Percentiles rank a stretch among this genome's conserved stretches.
Evolutionary conservation across 2,113 vertebrate genomes (phyloP).

Genomic region (Cranoglanis bouderius): DNA sequence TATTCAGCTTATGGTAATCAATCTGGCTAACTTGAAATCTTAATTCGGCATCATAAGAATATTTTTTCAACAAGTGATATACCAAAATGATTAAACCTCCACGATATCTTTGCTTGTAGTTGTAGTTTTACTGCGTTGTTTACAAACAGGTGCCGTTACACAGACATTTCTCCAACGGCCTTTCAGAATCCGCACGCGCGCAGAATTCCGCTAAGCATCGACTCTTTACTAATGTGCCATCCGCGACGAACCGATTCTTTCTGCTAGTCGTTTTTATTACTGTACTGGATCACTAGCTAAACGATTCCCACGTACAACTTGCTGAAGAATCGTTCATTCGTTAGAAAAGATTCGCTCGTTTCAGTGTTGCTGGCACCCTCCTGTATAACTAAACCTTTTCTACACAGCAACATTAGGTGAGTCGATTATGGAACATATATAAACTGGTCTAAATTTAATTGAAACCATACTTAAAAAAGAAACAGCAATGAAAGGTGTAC

Average conservation of each 20-base stretch:
- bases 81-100: neutral
- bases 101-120: neutral
- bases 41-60: neutral
- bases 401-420: neutral
- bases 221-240: neutral
- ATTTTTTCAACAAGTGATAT: neutral
- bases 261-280: neutral
- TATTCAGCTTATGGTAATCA: neutral
- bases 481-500: too few relatives aligned
- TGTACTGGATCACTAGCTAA: neutral
- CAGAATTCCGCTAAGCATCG: neutral
- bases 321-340: neutral
- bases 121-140: neutral
- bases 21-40: neutral
- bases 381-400: neutral
- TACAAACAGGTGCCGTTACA: neutral
- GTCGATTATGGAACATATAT: neutral
- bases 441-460: neutral
- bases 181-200: neutral
- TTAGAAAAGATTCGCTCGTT: neutral
- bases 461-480: neutral
- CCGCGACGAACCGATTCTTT: neutral
- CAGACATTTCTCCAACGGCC: neutral
- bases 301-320: neutral
- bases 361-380: neutral